Base-by-base conservation (phyloP, 2,797 vertebrate genomes). In the Syndactyla subalaris region DNA sequence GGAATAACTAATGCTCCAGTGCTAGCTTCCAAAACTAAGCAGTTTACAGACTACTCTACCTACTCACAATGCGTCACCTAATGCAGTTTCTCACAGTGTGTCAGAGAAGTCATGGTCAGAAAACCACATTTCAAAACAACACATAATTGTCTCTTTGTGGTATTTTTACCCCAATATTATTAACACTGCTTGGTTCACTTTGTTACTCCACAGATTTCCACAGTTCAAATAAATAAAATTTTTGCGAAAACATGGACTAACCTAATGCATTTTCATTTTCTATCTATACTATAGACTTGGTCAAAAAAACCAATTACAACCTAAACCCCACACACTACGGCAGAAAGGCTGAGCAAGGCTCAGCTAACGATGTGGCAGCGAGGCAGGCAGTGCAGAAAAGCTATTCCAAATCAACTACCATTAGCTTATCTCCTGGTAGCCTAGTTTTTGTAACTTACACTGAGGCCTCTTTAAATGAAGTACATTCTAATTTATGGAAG, bases 401-500 rank as follows among this genome's bases (percentile, higher is more conserved):
- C 54, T 65, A 59, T 1, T 11, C 34, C 8, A 8, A 76, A 74
- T 59, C 70, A 95, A 74, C 22, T 15, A 78, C n/a, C 55, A 54
- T 52, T 59, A 87, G 39, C 5, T 66, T 74, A 85, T 80, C 84
- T 87, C 51, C 75, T 45, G 27, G 62, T 73, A 89, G n/a, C 32
- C 59, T 62, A 62, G 36, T 54, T 70, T 86, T 74, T 70, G 46
- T 58, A 59, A 55, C 59, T 91, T 81, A 55, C 11, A 20, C 81
- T 30, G 68, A 89, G 77, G 80, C 59, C 84, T 93, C 71, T 88
- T 87, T 94, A 92, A 94, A 91, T 74, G 10, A 70, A 57, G 41
- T 41, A 87, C 61, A 61, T 67, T 74, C 78, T 96, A 89, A 96
- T 96, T 96, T 94, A 96, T 93, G 81, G 87, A 96, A 95, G 77